Evolutionary conservation across 2,797 vertebrate species (phyloP).

Genomic region (Setipinna tenuifilis): DNA sequence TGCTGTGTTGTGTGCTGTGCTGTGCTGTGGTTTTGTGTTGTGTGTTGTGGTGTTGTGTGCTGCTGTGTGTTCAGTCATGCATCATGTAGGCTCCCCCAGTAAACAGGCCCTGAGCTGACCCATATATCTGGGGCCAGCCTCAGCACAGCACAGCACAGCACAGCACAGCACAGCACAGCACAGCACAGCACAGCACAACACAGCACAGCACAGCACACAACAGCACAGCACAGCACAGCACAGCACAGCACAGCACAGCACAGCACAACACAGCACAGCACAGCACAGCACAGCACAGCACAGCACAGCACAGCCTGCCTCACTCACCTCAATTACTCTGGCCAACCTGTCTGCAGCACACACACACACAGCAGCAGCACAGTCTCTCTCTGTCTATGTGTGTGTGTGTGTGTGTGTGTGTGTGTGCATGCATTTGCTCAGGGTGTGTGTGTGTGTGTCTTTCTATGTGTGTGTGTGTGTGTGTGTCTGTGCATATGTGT

Average conservation of each 20-base stretch:
- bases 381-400: background rate
- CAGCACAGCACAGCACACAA: too few relatives aligned
- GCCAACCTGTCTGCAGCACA: conserved; percentile 65
- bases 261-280: too few relatives aligned
- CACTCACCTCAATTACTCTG: conserved; percentile 77
- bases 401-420: background rate
- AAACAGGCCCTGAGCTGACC: conserved; percentile 82
- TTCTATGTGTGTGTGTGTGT: background rate
- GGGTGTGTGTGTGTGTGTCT: too few relatives aligned
- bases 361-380: conserved; percentile 36
- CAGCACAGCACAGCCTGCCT: conserved; percentile 71
- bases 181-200: too few relatives aligned
- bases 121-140: conserved; percentile 80
- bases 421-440: background rate
- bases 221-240: too few relatives aligned
- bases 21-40: background rate
- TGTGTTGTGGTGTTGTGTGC: background rate
- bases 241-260: too few relatives aligned
- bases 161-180: too few relatives aligned
- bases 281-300: too few relatives aligned
- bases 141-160: too few relatives aligned
- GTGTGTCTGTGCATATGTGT: background rate
- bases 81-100: conserved; percentile 73
- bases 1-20: too few relatives aligned
- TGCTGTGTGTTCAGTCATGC: conserved; percentile 62